Base-by-base conservation (phyloP, 2,113 vertebrate genomes). In the Rhinopomastus cyanomelas region DNA sequence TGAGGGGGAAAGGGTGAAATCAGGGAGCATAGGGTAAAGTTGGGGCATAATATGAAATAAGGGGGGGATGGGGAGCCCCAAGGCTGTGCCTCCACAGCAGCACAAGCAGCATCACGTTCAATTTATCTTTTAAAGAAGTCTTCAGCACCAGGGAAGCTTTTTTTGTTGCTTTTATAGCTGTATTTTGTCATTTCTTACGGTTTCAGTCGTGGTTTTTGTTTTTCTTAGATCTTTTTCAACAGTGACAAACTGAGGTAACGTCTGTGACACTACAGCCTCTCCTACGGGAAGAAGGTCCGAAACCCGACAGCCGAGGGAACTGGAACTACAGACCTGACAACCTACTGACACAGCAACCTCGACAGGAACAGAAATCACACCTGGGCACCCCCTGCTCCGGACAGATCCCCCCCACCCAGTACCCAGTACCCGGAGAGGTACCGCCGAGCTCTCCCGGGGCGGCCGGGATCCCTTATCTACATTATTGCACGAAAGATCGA, bases 181-280 rank as follows among this genome's bases (percentile, higher is more conserved):
- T 95, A 95, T 96, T 96, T 92, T 92, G 85, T 94, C 6, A 2
- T 52, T 86, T 91, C 95, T 88, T 92, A 87, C 11, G 22, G 87
- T 97, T 96, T 97, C 90, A 55, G 42, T 81, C 49, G 44, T 2
- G 52, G 37, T 29, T 61, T 72, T 2, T 93, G 88, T 93, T 94
- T 81, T 72, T 86, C 92, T 48, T 32, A 34, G 15, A 11, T 67
- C 90, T 87, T 97, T 96, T 97, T 97, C 27, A 52, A 97, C 97
- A 95, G 95, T 97, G 95, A 97, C 97, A 97, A 97, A 97, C 95
- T 98, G 97, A 98, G 97, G 97, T 98, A 98, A 98, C 95, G 60
- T 95, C 97, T 97, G 94, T 96, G 96, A 98, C 89, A 95, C 94
- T 95, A 95, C 93, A 96, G 95, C 87, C 91, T 97, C 95, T 96